Evolutionary conservation across 2,797 vertebrate species (phyloP).

Genomic region (Phataginus tetradactyla): DNA sequence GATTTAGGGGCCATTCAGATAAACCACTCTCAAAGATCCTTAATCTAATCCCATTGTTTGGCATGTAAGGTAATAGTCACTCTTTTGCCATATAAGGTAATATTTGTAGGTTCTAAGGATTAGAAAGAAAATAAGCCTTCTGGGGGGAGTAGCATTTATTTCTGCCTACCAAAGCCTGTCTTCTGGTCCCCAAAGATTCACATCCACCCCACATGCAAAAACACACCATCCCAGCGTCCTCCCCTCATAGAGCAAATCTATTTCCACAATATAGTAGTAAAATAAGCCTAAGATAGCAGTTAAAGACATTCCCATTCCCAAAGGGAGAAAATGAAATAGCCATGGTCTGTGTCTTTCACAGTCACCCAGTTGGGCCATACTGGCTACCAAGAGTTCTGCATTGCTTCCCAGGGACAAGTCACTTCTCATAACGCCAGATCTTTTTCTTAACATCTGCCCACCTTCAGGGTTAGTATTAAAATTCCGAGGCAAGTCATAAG

Average conservation of each 20-base stretch:
- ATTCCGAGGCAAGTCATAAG: not conserved
- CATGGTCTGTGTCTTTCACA: not conserved
- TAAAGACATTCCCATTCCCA: not conserved
- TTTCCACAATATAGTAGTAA: not conserved
- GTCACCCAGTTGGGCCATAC: not conserved
- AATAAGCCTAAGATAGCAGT: not conserved
- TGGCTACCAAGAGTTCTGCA: not conserved
- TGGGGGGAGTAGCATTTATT: not conserved
- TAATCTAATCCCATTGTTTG: not conserved
- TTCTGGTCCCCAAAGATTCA: not conserved
- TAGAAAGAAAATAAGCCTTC: constrained; percentile 23
- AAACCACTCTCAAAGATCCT: not conserved
- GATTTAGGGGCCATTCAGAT: not conserved
- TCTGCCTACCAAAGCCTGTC: not conserved
- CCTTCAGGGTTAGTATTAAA: not conserved
- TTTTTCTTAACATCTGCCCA: not conserved
- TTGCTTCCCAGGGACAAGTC: not conserved
- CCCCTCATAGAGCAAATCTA: not conserved
- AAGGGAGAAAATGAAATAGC: not conserved
- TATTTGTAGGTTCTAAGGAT: not conserved
- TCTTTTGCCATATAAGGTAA: not conserved
- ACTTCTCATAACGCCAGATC: not conserved
- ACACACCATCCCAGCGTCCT: not conserved
- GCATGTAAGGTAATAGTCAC: not conserved
- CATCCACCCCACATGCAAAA: not conserved